Base-by-base conservation (phyloP, 2,888 invertebrate genomes). In the Eulithis testata region DNA sequence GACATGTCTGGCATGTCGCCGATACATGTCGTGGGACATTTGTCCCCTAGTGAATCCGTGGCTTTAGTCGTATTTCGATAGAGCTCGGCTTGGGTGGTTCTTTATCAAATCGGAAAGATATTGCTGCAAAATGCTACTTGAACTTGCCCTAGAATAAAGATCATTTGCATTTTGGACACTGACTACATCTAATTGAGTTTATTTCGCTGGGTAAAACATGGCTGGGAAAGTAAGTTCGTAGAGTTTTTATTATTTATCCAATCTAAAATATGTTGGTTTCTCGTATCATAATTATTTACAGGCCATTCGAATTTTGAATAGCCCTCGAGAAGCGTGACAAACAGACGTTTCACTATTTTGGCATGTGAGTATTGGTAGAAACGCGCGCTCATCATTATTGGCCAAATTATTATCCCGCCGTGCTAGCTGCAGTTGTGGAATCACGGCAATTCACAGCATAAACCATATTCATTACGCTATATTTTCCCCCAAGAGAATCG, bases 401-500 rank as follows among this genome's bases (percentile, higher is more conserved):
- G 72, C 78, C 71, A 81, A 85, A 86, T 85, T 79, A 81, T 73
- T 73, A 21, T 21, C 21, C 70, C 71, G 65, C 53, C 37, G 37
- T 80, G 80, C 79, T 75, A 49, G 74, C 72, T 76, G 71, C 75
- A 75, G 64, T 77, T 74, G 43, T 53, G 52, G 59, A 51, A 59
- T 63, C 58, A 54, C 53, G 49, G 53, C 63, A 81, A 83, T 86
- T 85, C 84, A 76, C 79, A 72, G 77, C 78, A 78, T 21, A 21
- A 21, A 21, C 21, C 21, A 21, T 87, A 86, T 86, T 90, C 88
- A 89, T 89, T 88, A 88, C 87, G 86, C 82, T 79, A 83, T 86
- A 88, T 87, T 87, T 83, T 79, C 78, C 81, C 79, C 80, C 78
- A 71, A 84, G 85, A 84, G 84, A 82, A 84, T 87, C 80, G 86